These are phyloP conservation scores for Poeciliopsis gracilis DNA, from an alignment of 2,797 vertebrate species.

Conservation along the genomic window DNA sequence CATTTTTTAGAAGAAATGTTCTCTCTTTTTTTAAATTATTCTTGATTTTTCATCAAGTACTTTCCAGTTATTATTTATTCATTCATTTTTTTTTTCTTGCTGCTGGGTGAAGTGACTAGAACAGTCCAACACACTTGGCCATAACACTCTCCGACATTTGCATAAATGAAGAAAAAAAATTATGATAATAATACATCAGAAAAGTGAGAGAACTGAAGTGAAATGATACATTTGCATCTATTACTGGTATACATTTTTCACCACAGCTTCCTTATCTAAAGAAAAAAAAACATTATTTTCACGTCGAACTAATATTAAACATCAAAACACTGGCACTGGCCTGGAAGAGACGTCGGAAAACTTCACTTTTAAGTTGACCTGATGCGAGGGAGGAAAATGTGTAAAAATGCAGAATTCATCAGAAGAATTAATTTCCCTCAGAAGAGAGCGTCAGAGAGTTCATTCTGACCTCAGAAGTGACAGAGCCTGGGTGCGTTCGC, in stretches of 20 bases:
- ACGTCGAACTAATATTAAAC: background rate
- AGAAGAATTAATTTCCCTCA: slow-evolving; percentile 26
- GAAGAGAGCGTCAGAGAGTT: slow-evolving; percentile 19
- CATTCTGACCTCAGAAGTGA: slow-evolving; percentile 23
- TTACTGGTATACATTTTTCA: slow-evolving; percentile 17
- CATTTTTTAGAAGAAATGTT: background rate
- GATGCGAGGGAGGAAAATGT: slow-evolving; percentile 15
- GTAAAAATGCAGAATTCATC: slow-evolving; percentile 9
- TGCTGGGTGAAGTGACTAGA: slow-evolving; percentile 16
- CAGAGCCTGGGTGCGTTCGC: background rate
- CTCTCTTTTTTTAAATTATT: background rate
- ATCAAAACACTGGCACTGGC: background rate
- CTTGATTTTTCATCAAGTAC: slow-evolving; percentile 3
- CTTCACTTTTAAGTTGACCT: background rate
- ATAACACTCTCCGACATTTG: slow-evolving; percentile 47
- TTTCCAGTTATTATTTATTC: slow-evolving; percentile 5
- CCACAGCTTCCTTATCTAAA: slow-evolving; percentile 2
- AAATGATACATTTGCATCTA: slow-evolving; percentile 41
- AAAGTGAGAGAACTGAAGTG: slow-evolving; percentile 24
- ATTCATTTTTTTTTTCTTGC: background rate
- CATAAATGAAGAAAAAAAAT: slow-evolving; percentile 36
- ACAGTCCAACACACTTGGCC: slow-evolving; percentile 27
- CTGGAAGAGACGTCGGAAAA: background rate
- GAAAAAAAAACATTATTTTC: background rate
- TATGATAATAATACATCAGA: slow-evolving; percentile 12